Base-by-base conservation (phyloP, 2,113 vertebrate genomes). In the Dipodomys merriami region DNA sequence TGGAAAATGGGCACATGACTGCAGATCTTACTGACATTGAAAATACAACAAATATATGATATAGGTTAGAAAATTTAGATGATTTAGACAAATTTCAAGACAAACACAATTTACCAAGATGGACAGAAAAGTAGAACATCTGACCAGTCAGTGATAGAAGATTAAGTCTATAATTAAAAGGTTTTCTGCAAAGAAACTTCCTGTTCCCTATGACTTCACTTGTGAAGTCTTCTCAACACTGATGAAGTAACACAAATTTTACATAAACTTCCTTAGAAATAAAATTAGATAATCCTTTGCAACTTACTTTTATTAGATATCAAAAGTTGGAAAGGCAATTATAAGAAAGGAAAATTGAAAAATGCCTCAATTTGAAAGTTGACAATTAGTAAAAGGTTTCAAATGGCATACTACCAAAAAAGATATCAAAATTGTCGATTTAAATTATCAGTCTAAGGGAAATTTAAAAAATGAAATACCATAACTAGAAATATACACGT, bases 171-270 rank as follows among this genome's bases (percentile, higher is more conserved):
- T 79, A 83, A 81, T 62, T 46, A 44, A 49, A 33, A 44, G 35
- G 57, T 74, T 88, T 86, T 35, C 60, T 9, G 68, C 39, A 91
- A 83, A 90, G 79, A 91, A 88, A 84, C 49, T 33, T 39, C 25
- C 83, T 81, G 18, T n/a, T 91, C 53, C 62, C 25, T 72, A 72
- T 89, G 29, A 86, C 82, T 83, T 93, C 53, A 82, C n/a, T 90
- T 46, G 7, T 86, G 57, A 88, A 92, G 81, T 62, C 44, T 46
- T 91, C 3, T 0, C 53, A 88, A 76, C 27, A 44, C 4, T 44
- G 19, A 94, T 93, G 46, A 94, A 83, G 30, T 84, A 88, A 76
- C 13, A 27, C 29, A 27, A 86, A 67, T 35, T 27, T 78, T 71
- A 65, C 13, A 83, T 76, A 53, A 79, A 79, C 57, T 88, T 93